These are phyloP conservation scores for Oxygymnocypris stewartii DNA, from an alignment of 2,113 vertebrate genomes.

Conservation along the genomic window DNA sequence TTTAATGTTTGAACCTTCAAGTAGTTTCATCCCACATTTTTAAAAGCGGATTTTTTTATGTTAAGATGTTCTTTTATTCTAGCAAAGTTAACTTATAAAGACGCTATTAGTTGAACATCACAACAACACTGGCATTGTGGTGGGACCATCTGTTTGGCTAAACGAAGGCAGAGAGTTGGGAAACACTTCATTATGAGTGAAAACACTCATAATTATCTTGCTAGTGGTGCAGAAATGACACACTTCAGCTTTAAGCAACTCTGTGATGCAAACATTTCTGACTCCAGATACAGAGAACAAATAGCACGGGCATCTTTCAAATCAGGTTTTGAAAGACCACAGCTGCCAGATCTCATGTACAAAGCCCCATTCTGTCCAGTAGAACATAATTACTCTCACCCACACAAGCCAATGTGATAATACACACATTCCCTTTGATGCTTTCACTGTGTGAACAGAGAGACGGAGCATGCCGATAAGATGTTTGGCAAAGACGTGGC, in stretches of 20 bases:
- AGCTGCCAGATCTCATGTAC: conserved; percentile 19
- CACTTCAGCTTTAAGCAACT: background rate
- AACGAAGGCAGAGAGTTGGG: background rate
- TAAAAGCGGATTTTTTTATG: background rate
- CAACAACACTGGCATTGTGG: background rate
- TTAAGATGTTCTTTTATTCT: background rate
- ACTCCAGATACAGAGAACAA: background rate
- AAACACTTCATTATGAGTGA: background rate
- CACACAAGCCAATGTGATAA: conserved; percentile 27
- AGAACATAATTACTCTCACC: conserved; percentile 26
- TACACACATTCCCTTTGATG: background rate
- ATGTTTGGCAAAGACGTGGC: background rate
- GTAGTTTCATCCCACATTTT: background rate
- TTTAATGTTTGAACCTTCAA: background rate
- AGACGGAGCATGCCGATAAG: conserved; percentile 17
- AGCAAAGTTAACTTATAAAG: background rate
- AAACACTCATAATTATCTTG: background rate
- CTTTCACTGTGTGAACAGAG: background rate
- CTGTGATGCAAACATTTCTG: conserved; percentile 6
- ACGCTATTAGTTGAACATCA: background rate
- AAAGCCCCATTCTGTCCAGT: conserved; percentile 10
- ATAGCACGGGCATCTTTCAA: background rate
- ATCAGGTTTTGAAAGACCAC: background rate
- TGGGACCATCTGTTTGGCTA: background rate
- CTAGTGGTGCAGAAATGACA: background rate